Percentiles rank a stretch among this genome's conserved stretches.
Evolutionary conservation across 2,113 vertebrate genomes (phyloP).

Genomic region (Asarcornis scutulata): DNA sequence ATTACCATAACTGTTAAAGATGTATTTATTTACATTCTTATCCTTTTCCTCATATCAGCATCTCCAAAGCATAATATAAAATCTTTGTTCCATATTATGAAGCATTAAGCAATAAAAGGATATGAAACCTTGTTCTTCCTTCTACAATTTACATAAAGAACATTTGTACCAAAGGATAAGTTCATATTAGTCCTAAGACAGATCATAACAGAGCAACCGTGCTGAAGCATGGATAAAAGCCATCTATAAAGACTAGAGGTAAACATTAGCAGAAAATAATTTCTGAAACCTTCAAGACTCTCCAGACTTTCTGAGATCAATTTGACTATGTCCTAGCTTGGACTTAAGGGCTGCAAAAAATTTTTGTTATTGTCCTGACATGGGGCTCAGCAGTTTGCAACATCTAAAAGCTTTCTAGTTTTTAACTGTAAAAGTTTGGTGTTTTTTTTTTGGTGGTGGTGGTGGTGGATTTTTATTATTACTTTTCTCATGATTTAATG

Average conservation of each 20-base stretch:
- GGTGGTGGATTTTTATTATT: not conserved
- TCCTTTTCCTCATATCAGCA: not conserved
- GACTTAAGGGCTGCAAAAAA: not conserved
- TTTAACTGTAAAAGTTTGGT: not conserved
- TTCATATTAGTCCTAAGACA: slow-evolving; percentile 5
- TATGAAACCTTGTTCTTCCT: slow-evolving; percentile 7
- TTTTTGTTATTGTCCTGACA: not conserved
- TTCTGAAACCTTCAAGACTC: slow-evolving; percentile 39
- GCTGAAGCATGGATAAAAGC: slow-evolving; percentile 44
- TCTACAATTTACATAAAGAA: slow-evolving; percentile 37
- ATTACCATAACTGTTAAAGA: not conserved
- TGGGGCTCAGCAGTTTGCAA: not conserved
- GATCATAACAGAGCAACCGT: slow-evolving; percentile 19
- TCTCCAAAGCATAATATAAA: not conserved
- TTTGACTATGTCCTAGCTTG: not conserved
- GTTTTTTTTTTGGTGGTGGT: not conserved
- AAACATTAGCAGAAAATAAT: not conserved
- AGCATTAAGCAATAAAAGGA: slow-evolving; percentile 46
- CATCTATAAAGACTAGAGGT: not conserved
- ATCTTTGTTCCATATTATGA: slow-evolving; percentile 44
- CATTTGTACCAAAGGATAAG: slow-evolving; percentile 25
- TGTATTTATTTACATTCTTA: not conserved
- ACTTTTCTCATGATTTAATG: not conserved
- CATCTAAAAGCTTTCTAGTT: not conserved
- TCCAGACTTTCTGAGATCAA: not conserved